These are phyloP conservation scores for Fundulus diaphanus DNA, from an alignment of 2,797 vertebrate genomes.

Conservation along the genomic window DNA sequence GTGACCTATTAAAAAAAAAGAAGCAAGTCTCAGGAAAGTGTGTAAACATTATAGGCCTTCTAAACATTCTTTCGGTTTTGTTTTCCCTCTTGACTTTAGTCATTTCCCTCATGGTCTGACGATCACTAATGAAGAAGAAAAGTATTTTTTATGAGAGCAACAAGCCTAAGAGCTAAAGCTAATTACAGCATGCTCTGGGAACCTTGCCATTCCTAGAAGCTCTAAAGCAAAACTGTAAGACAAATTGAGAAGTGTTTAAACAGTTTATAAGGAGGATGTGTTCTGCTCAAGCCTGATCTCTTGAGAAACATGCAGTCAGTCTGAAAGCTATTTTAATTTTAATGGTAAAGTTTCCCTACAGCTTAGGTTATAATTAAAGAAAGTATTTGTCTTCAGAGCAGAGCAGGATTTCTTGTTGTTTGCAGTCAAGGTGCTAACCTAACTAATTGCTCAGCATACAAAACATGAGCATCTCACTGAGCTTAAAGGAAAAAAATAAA, in stretches of 20 bases:
- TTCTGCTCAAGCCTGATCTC: neutral
- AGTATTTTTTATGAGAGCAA: conserved; percentile 46
- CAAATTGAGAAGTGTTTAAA: conserved; percentile 17
- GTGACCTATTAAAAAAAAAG: neutral
- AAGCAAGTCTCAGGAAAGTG: neutral
- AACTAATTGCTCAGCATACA: neutral
- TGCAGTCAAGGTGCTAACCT: conserved; percentile 7
- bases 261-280: neutral
- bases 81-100: conserved; percentile 8
- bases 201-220: conserved; percentile 23
- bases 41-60: neutral
- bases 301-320: neutral
- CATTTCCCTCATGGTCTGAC: conserved; percentile 21
- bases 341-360: neutral
- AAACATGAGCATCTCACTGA: neutral
- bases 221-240: conserved; percentile 22
- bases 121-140: conserved; percentile 33
- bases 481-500: neutral
- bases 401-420: neutral
- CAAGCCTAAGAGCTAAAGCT: conserved; percentile 33
- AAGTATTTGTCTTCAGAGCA: neutral
- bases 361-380: neutral
- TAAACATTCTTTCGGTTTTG: neutral
- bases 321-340: neutral
- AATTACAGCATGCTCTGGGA: conserved; percentile 52